A percentile compares a stretch with the other conserved stretches of the same genome.
Evolutionary conservation across 2,797 vertebrate genomes (phyloP).

Genomic region (Lepilemur ruficaudatus): DNA sequence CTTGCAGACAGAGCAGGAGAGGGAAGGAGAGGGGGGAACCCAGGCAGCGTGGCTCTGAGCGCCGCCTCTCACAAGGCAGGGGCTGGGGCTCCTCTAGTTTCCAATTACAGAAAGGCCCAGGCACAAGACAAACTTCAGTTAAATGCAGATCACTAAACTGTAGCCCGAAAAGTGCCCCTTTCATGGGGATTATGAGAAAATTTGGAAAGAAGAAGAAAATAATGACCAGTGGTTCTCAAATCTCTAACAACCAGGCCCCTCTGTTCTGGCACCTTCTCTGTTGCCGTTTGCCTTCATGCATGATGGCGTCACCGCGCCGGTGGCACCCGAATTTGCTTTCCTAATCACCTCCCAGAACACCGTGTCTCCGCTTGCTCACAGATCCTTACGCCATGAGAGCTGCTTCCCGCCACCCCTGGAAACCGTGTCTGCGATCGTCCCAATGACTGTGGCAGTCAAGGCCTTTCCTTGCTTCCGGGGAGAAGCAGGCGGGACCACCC

Average conservation of each 20-base stretch:
- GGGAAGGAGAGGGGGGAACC: not conserved
- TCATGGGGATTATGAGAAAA: not conserved
- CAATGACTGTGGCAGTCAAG: rapidly evolving
- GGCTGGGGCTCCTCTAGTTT: not conserved
- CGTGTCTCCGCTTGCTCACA: rapidly evolving
- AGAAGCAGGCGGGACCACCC: not conserved
- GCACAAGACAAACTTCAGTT: not conserved
- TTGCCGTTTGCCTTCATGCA: not conserved
- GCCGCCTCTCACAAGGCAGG: rapidly evolving
- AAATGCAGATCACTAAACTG: not conserved
- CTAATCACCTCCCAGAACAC: not conserved
- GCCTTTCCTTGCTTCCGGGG: not conserved
- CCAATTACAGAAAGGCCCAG: not conserved
- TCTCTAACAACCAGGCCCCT: not conserved
- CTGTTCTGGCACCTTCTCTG: rapidly evolving
- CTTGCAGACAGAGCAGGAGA: not conserved
- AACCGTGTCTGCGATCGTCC: too few relatives aligned
- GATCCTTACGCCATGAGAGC: not conserved
- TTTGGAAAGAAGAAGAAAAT: not conserved
- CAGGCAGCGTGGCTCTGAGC: not conserved
- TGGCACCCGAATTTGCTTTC: not conserved
- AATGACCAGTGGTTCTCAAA: not conserved
- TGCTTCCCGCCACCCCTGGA: not conserved
- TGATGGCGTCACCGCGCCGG: rapidly evolving
- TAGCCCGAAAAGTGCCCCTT: not conserved